phyloP scores from a whole-genome alignment of 2,888 invertebrate genomes.

The Arctia plantaginis region DNA sequence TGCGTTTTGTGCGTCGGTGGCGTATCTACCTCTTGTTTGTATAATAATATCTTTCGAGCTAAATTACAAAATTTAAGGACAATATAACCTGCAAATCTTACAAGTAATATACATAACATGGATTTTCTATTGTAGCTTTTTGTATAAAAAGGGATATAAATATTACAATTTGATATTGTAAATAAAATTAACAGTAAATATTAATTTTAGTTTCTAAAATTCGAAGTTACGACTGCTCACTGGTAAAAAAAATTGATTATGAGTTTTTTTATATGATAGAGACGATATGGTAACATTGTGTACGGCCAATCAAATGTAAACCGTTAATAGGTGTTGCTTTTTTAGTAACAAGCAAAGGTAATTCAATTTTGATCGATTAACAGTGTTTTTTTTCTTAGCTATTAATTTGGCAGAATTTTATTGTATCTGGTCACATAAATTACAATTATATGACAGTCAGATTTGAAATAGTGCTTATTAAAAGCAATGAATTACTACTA shows the following conservation, averaged over 20 bases:
- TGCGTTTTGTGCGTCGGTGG: too few species aligned
- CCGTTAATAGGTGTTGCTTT: slow-evolving; percentile 2
- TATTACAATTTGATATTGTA: too few species aligned
- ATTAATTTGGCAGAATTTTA: background rate
- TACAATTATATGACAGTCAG: background rate
- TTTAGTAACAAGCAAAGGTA: background rate
- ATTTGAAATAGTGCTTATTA: background rate
- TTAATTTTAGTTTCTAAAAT: background rate
- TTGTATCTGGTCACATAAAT: background rate
- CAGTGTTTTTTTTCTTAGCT: background rate
- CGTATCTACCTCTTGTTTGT: too few species aligned
- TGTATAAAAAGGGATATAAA: too few species aligned
- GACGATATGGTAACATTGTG: background rate
- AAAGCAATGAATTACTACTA: background rate
- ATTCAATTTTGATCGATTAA: slow-evolving; percentile 15
- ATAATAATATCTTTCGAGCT: too few species aligned
- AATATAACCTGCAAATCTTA: too few species aligned
- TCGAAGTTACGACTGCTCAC: background rate
- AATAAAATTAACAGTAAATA: background rate
- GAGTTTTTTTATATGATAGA: slow-evolving; percentile 7
- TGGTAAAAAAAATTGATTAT: background rate
- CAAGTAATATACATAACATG: too few species aligned
- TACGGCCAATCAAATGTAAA: slow-evolving; percentile 11
- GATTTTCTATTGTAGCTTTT: too few species aligned
- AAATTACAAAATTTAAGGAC: too few species aligned